Base-by-base conservation (phyloP, 2,888 invertebrate genomes). In the Habroteleia sp. region DNA sequence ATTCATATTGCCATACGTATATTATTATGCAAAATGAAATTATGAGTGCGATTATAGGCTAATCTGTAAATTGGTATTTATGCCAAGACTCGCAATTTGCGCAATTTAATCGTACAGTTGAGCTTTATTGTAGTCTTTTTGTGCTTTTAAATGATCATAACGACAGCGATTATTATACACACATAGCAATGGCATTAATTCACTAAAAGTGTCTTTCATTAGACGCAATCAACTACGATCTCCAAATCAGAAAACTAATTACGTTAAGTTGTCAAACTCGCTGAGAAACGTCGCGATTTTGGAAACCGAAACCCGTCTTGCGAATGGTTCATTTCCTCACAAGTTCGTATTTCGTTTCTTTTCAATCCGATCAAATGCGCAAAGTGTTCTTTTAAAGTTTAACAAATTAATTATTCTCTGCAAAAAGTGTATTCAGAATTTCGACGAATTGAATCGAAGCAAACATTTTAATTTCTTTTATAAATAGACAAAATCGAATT, bases 11-110 rank as follows among this genome's bases (percentile, higher is more conserved):
- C 27, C 44, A 16, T 11, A 20, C 41, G 65, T 54, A 54, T 66
- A 66, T 46, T 46, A 54, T 66, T 66, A 65, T 52, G 65, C 65
- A 65, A 65, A 65, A 52, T 16, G 52, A 44, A 52, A 42, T 52
- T 63, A 63, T 37, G 50, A 58, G 33, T 16, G 25, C 44, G 52
- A 65, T 65, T 65, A 65, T 13, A 8, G 44, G 35, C 11, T 65
- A 35, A 65, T 50, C 52, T 44, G 52, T 35, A 44, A 65, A 65
- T 52, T 65, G 65, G 17, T 52, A 52, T 65, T 65, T 52, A 52
- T 52, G 48, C 27, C 25, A 35, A 50, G 41, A 41, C 50, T 39
- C 46, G 41, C 50, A 48, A 50, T 62, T 62, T 50, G 48, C 16
- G 23, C 46, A 14, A 23, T 41, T 48, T 33, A 33, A 7, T 42